phyloP scores from a whole-genome alignment of 2,113 vertebrate genomes.

The Serinus canaria region DNA sequence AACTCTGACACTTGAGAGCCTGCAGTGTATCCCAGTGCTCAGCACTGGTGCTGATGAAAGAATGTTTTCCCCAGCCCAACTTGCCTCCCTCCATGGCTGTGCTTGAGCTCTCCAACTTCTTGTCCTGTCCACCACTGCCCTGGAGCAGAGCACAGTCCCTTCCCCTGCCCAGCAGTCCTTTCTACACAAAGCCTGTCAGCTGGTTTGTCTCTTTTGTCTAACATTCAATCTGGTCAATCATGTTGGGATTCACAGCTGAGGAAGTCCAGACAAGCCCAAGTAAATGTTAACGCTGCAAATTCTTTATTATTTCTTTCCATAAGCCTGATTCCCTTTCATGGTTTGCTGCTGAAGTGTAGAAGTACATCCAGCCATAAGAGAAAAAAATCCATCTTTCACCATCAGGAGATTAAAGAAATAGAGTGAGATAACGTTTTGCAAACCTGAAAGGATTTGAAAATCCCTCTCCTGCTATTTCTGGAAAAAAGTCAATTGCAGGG shows the following conservation, averaged over 20 bases:
- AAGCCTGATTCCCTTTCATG: conserved; percentile 19
- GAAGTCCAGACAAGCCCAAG: conserved; percentile 8
- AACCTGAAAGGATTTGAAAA: conserved; percentile 58
- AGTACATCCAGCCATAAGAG: conserved; percentile 15
- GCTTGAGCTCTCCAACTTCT: neutral
- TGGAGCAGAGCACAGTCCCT: neutral
- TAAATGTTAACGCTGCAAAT: conserved; percentile 8
- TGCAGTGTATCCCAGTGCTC: neutral
- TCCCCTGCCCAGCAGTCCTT: neutral
- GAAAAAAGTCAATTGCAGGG: conserved; percentile 25
- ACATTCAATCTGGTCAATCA: neutral
- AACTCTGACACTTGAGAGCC: neutral
- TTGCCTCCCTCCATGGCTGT: neutral
- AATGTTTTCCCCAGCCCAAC: neutral
- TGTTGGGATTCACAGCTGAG: neutral
- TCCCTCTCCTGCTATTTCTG: conserved; percentile 50
- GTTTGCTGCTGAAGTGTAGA: conserved; percentile 16
- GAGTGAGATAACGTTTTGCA: conserved; percentile 42
- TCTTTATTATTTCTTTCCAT: neutral
- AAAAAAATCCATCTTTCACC: conserved; percentile 41
- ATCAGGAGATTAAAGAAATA: conserved; percentile 47
- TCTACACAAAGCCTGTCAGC: neutral
- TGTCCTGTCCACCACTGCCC: neutral
- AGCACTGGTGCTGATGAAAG: neutral
- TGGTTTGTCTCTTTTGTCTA: neutral